Evolutionary conservation across 2,113 vertebrate genomes (phyloP), one percentile per base, ranked within the genome.

Genomic region (Pao palembangensis): DNA sequence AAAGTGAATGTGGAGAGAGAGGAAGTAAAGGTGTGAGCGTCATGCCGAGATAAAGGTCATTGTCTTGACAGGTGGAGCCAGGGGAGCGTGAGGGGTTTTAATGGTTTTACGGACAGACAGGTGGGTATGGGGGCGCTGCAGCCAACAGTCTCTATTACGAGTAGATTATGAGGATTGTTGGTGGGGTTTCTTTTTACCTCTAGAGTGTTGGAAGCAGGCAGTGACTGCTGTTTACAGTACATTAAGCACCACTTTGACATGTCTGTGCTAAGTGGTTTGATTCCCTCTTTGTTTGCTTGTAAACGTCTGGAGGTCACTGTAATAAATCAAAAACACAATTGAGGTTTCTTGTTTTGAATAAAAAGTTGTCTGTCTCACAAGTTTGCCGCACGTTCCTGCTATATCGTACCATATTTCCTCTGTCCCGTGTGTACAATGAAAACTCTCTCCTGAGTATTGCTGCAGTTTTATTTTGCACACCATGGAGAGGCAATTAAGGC

Each of bases 1-100:
- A 87, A 90, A 87, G 16, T 80, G 50, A 12, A 52, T 58, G 8
- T 55, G 42, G 59, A 3, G 38, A n/a, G 60, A 87, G 76, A 78
- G 90, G 91, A 91, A 92, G 84, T 78, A 16, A 74, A 91, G 85
- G 90, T 84, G 90, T 78, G 71, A 90, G 67, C 62, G 0, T 12
- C 78, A 67, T 41, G 44, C 67, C 48, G 75, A 71, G 81, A 70
- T 34, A 64, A 59, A 73, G 59, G 76, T 61, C 76, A 82, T 85
- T 77, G 69, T 64, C 70, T 70, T 21, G 60, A 76, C 49, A 48
- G 69, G 60, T 58, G 51, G 67, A 61, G 61, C 68, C 69, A 20
- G 51, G 66, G 76, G 66, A 78, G 61, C 58, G 17, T 28, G 25
- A 28, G 25, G 25, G 25, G 5, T 28, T 28, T 28, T 28, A 28